Evolutionary conservation across 2,888 invertebrate species (phyloP).

Genomic region (Ennomos fuscantarius): DNA sequence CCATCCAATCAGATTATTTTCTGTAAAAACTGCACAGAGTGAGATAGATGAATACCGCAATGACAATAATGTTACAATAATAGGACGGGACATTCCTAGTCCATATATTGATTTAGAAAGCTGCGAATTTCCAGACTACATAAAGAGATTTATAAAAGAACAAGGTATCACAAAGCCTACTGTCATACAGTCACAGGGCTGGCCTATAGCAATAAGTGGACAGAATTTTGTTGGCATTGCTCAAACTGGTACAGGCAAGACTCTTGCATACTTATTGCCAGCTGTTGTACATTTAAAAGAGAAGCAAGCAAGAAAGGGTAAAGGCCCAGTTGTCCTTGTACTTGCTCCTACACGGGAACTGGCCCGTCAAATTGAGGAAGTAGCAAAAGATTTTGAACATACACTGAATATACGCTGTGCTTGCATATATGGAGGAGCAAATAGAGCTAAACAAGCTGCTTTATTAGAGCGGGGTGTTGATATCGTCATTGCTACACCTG

Average conservation of each 20-base stretch:
- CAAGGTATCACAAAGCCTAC: conserved; percentile 90
- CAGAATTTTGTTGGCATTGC: conserved; percentile 94
- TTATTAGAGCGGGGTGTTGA: conserved; percentile 90
- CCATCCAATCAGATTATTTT: conserved; percentile 52
- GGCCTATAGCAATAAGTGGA: conserved; percentile 93
- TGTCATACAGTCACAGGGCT: conserved; percentile 92
- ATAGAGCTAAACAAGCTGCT: conserved; percentile 87
- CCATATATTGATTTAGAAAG: conserved; percentile 91
- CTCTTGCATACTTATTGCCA: conserved; percentile 91
- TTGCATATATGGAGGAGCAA: conserved; percentile 95
- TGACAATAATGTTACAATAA: conserved; percentile 89
- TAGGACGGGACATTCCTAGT: conserved; percentile 89
- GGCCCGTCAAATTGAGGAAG: conserved; percentile 92
- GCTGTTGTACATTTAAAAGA: conserved; percentile 94
- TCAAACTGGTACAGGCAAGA: conserved; percentile 92
- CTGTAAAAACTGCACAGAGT: conserved; percentile 58
- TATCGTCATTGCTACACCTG: conserved; percentile 95
- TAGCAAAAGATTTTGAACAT: conserved; percentile 90
- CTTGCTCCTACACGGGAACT: conserved; percentile 92
- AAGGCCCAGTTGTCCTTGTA: conserved; percentile 93
- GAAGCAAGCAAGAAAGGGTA: conserved; percentile 88
- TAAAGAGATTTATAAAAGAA: conserved; percentile 85
- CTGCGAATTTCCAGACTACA: conserved; percentile 89
- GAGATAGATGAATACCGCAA: conserved; percentile 87
- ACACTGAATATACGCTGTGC: conserved; percentile 89